Evolutionary conservation across 2,113 vertebrate genomes (phyloP), one percentile per base, ranked within the genome.

Genomic region (Tupaia chinensis): DNA sequence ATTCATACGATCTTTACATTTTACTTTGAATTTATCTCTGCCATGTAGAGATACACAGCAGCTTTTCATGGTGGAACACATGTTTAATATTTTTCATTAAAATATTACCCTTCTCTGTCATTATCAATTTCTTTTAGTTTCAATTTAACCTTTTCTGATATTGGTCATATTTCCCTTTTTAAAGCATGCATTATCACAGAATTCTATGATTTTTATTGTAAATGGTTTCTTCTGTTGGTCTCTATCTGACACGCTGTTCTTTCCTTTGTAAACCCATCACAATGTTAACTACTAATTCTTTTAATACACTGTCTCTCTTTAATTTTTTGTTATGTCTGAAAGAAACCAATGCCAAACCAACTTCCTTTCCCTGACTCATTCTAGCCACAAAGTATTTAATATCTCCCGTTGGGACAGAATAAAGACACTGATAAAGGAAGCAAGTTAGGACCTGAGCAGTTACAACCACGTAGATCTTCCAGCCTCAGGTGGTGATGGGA

Each of bases 201-300:
- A 87, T 69, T 87, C 32, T 87, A 65, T 83, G 58, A 61, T 92
- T 19, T 70, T 96, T 27, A 85, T 82, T 95, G 79, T 77, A 66
- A 93, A 63, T 78, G n/a, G 23, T 82, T 15, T 66, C 34, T 29
- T 19, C 13, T 32, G 23, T 11, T 69, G 32, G 20, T 58, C 66
- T 87, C 5, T 65, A 9, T 87, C 34, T 54, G 85, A 69, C 5
- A 80, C 17, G 3, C 11, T 70, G 7, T 20, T 44, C 5, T 78
- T 79, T 76, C 16, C 17, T 63, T 85, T 91, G 11, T 54, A 53
- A 74, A 77, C 7, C 23, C 54, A 58, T 69, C 58, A 91, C 4
- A 32, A 72, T 69, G 81, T 84, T 78, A 85, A 94, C 1, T 56
- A 54, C 15, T 20, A 32, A 66, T 85, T 93, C 9, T 86, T 80